phyloP scores from a whole-genome alignment of 2,113 vertebrate genomes.

The Trematocara unimaculatum region DNA sequence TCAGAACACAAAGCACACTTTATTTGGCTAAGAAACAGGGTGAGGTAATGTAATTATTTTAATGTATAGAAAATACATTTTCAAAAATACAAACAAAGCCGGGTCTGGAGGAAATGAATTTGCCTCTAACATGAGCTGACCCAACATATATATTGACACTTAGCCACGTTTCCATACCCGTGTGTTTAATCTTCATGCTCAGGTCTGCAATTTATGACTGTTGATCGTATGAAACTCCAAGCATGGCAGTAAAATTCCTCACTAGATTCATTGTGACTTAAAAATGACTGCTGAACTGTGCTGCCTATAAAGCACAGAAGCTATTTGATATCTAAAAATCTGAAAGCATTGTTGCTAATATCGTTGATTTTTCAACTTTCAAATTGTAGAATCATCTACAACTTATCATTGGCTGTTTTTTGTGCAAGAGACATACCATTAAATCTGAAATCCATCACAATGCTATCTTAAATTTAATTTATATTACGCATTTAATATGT shows the following conservation, averaged over 20 bases:
- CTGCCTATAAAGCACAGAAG: neutral
- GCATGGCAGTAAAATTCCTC: neutral
- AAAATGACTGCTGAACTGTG: neutral
- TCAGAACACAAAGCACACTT: constrained; percentile 60
- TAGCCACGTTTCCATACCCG: neutral
- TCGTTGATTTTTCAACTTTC: neutral
- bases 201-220: neutral
- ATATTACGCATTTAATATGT: neutral
- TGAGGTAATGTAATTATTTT: constrained; percentile 4
- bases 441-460: neutral
- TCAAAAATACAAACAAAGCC: neutral
- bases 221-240: neutral
- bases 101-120: neutral
- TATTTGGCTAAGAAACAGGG: constrained; percentile 44
- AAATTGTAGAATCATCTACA: neutral
- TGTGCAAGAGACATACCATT: neutral
- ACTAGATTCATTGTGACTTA: neutral
- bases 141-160: neutral
- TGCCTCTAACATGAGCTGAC: neutral
- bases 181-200: neutral
- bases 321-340: neutral
- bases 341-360: neutral
- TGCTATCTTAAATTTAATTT: neutral
- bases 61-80: neutral
- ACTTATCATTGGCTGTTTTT: no score